Conservation (phyloP, 2,797 vertebrate genomes). For the Austrolebias charrua region DNA sequence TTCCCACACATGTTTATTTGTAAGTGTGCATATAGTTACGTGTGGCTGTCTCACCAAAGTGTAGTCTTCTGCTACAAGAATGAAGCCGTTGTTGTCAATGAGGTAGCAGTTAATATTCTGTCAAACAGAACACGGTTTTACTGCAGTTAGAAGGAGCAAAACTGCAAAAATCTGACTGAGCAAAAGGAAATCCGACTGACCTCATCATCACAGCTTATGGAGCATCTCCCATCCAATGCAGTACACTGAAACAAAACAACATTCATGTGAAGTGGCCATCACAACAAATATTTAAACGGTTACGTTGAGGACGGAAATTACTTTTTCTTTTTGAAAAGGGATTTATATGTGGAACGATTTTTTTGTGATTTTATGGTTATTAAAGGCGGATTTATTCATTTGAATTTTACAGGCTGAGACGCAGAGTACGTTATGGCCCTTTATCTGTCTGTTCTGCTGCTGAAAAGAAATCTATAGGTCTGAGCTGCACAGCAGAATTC, state of each 20-base stretch:
- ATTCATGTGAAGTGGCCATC: neutral
- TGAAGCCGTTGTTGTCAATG: conserved; percentile 95
- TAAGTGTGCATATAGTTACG: neutral
- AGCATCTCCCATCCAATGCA: conserved; percentile 92
- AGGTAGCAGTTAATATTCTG: conserved; percentile 93
- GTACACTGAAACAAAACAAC: conserved; percentile 82
- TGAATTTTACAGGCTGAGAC: too few species aligned
- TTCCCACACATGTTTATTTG: neutral
- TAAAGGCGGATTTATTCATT: too few species aligned
- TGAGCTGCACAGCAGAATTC: neutral
- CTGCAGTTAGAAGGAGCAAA: neutral
- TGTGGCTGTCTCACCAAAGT: conserved; percentile 77
- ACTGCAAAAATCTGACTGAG: neutral
- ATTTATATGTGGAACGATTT: too few species aligned
- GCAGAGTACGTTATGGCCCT: too few species aligned
- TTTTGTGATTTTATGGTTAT: too few species aligned
- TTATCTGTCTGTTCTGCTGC: neutral
- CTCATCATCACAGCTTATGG: conserved; percentile 96
- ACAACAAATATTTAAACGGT: conserved; percentile 5
- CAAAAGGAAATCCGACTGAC: conserved; percentile 70
- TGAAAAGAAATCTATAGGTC: neutral
- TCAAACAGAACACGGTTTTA: conserved; percentile 2
- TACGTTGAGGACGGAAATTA: too few species aligned
- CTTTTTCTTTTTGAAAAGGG: too few species aligned
- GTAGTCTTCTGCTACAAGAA: conserved; percentile 92